phyloP scores from a whole-genome alignment of 2,113 vertebrate species.

The Dinomys branickii region DNA sequence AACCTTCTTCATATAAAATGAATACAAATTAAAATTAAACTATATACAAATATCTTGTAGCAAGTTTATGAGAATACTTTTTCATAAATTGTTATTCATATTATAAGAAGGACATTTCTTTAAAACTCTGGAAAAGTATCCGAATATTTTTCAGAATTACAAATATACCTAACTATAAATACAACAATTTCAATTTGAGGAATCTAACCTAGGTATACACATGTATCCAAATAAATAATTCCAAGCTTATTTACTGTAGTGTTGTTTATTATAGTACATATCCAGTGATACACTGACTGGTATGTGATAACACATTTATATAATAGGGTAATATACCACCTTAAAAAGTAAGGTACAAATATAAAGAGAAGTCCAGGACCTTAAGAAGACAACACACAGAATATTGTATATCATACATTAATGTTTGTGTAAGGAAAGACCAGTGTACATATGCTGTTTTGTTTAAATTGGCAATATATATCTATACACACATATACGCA shows the following conservation, averaged over 20 bases:
- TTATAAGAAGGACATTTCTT: not conserved
- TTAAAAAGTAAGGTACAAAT: too few species aligned
- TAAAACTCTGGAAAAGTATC: not conserved
- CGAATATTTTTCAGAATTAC: not conserved
- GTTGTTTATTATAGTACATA: not conserved
- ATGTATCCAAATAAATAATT: not conserved
- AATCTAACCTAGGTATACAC: not conserved
- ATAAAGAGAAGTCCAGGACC: too few species aligned
- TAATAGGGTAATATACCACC: too few species aligned
- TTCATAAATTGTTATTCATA: not conserved
- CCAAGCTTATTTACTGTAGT: not conserved
- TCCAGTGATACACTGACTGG: too few species aligned
- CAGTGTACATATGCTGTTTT: too few species aligned
- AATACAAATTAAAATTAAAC: conserved; percentile 28
- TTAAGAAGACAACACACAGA: too few species aligned
- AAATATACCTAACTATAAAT: not conserved
- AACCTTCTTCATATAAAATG: not conserved
- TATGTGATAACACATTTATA: too few species aligned
- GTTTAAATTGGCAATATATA: too few species aligned
- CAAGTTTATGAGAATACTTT: not conserved
- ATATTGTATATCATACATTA: too few species aligned
- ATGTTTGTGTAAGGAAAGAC: too few species aligned
- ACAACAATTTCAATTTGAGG: not conserved
- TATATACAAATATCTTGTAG: not conserved
- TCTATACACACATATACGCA: too few species aligned